Evolutionary conservation across 2,888 invertebrate species (phyloP).

Genomic region (Spisula solida): DNA sequence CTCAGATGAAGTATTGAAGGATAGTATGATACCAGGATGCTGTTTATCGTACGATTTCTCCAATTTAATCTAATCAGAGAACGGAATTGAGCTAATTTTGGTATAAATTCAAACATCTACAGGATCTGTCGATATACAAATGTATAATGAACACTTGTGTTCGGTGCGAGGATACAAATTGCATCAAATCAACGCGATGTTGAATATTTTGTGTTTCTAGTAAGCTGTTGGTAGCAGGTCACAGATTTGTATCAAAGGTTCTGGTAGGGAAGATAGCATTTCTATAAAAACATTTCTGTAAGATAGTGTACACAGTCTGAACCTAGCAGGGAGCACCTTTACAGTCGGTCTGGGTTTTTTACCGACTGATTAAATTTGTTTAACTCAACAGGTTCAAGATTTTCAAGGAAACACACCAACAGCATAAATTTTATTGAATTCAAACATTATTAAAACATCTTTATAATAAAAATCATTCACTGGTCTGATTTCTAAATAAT

Average conservation of each 20-base stretch:
- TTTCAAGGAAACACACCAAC: no score
- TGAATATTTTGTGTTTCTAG: not conserved
- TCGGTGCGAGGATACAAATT: not conserved
- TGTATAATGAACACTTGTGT: conserved; percentile 5
- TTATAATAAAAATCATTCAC: no score
- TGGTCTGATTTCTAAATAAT: no score
- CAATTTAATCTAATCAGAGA: conserved; percentile 15
- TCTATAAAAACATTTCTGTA: not conserved
- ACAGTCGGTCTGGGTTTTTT: not conserved
- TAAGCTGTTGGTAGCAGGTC: conserved; percentile 4
- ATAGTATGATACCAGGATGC: not conserved
- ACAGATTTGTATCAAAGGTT: conserved; percentile 6
- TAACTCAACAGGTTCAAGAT: no score
- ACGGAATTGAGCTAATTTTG: conserved; percentile 20
- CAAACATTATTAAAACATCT: no score
- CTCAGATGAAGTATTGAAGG: not conserved
- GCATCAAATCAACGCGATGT: not conserved
- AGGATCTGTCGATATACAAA: not conserved
- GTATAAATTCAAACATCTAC: not conserved
- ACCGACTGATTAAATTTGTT: not conserved
- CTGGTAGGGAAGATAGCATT: not conserved
- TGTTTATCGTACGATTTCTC: not conserved
- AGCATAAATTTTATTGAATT: no score
- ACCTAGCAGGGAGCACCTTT: not conserved
- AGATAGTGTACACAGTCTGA: not conserved